phyloP scores from a whole-genome alignment of 2,797 vertebrate species.

The Sus cebifrons region DNA sequence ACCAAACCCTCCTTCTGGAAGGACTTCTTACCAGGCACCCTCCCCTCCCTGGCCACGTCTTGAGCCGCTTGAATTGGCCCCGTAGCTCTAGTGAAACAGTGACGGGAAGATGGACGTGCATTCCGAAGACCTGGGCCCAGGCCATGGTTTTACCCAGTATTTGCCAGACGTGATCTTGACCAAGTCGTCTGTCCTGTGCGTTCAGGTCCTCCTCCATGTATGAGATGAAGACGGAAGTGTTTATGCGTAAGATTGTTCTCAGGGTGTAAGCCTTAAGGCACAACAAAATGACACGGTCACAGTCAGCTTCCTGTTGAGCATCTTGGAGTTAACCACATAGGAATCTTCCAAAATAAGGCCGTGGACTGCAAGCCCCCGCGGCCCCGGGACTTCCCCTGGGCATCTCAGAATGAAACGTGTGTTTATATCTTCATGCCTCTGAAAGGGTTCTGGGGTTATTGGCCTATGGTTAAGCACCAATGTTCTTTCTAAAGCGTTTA shows the following conservation, averaged over 20 bases:
- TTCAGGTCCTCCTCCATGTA: conserved; percentile 30
- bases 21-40: neutral
- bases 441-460: conserved; percentile 50
- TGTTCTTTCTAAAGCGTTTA: conserved; percentile 74
- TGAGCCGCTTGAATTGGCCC: neutral
- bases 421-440: conserved; percentile 63
- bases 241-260: neutral
- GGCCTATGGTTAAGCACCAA: conserved; percentile 44
- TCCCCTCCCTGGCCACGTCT: neutral
- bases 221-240: conserved; percentile 17
- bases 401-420: conserved; percentile 64
- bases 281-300: neutral
- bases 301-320: neutral
- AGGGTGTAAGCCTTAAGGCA: neutral
- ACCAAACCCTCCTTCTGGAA: neutral
- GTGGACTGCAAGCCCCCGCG: neutral
- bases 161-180: conserved; percentile 1
- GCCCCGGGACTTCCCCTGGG: conserved; percentile 37
- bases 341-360: neutral
- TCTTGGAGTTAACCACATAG: neutral
- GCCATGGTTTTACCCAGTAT: neutral
- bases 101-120: neutral
- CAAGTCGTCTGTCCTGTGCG: neutral
- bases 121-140: neutral
- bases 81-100: neutral